Evolutionary conservation across 2,888 invertebrate species (phyloP), one percentile per base, ranked within the genome.

Genomic region (Belgica antarctica): DNA sequence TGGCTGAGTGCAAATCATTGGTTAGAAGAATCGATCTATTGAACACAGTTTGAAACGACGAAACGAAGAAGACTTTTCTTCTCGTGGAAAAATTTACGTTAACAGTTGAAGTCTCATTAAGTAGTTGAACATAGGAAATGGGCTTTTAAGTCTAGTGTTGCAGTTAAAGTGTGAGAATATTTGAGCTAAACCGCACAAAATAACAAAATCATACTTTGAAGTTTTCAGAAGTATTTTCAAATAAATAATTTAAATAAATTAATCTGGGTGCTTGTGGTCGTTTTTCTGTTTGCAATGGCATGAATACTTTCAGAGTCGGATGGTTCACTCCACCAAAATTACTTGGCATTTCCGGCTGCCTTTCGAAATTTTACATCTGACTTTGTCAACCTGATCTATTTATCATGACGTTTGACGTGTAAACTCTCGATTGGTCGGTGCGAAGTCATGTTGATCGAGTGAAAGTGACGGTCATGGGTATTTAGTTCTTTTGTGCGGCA

Each of bases 401-500:
- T 8, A n/a, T 41, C 8, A 22, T 4, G 52, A 52, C 17, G 17
- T 52, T 17, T 52, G 52, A 52, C 22, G 52, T 52, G 52, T 22
- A 52, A 52, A n/a, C 8, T 17, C 22, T n/a, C n/a, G 41, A 8
- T 34, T 34, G 8, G 41, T n/a, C n/a, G 34, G 12, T 8, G 52
- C 52, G 52, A 52, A 17, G 41, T 7, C 52, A 52, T 52, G 8
- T 22, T 52, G 52, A 12, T 52, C 19, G 52, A 52, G 52, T 52
- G 22, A 52, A 52, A 52, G 17, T 19, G 52, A 59, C 59, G 24
- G 59, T 27, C 7, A 2, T 15, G 25, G 22, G 12, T 7, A 5
- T 22, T 59, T 27, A 59, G n/a, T 59, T 59, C 25, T 59, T 59
- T 59, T 59, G 59, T 59, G 59, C 25, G 19, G 59, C 59, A 81